These are phyloP conservation scores for Noctua fimbriata DNA, from an alignment of 2,888 invertebrate species.

Conservation along the genomic window DNA sequence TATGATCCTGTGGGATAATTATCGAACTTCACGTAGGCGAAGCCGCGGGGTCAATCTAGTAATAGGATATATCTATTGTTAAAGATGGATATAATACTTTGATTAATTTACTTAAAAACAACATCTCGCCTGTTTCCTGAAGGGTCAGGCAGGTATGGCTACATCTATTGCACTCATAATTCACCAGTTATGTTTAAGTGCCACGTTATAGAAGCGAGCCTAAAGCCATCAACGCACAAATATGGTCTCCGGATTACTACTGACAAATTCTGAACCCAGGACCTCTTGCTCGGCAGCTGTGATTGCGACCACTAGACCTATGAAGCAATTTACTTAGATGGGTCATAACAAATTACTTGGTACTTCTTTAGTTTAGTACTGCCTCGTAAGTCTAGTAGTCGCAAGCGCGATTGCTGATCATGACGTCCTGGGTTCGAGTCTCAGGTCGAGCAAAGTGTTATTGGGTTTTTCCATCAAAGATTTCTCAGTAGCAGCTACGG, in stretches of 20 bases:
- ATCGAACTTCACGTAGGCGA: too few species aligned
- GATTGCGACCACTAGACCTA: not conserved
- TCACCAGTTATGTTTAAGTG: not conserved
- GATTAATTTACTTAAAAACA: too few species aligned
- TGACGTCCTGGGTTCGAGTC: not conserved
- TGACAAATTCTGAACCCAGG: not conserved
- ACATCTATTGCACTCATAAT: too few species aligned
- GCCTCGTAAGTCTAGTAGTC: not conserved
- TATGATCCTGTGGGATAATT: too few species aligned
- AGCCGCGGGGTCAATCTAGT: too few species aligned
- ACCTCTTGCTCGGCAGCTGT: too few species aligned
- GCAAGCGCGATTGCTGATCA: not conserved
- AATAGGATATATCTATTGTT: too few species aligned
- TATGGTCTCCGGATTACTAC: not conserved
- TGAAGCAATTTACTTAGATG: not conserved
- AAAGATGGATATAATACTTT: too few species aligned
- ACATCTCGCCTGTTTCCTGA: too few species aligned
- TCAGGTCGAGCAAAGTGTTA: not conserved
- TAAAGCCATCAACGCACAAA: not conserved
- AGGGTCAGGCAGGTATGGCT: too few species aligned
- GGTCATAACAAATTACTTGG: not conserved
- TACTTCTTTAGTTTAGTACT: not conserved
- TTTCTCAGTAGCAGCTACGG: not conserved
- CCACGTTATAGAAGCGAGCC: not conserved
- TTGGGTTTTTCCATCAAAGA: not conserved